These are phyloP conservation scores for Catocala fraxini DNA, from an alignment of 2,888 invertebrate genomes.

Conservation along the genomic window DNA sequence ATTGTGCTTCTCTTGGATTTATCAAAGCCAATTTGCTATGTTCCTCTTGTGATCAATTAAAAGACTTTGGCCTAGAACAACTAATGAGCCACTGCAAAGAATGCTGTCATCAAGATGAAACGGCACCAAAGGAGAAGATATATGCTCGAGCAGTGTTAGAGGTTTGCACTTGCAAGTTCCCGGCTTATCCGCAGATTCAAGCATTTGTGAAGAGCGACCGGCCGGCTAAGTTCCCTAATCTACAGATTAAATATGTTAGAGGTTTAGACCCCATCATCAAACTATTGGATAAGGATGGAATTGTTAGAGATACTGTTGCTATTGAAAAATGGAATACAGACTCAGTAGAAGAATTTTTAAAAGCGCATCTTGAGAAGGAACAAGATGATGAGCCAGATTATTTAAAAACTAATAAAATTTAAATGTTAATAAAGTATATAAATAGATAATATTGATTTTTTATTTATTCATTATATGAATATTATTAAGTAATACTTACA, in stretches of 20 bases:
- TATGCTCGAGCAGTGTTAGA: slow-evolving; percentile 97
- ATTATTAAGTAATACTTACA: slow-evolving; percentile 71
- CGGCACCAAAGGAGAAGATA: slow-evolving; percentile 89
- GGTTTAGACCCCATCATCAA: slow-evolving; percentile 98
- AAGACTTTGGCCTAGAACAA: slow-evolving; percentile 91
- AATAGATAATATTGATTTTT: slow-evolving; percentile 5
- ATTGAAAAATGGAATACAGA: slow-evolving; percentile 99
- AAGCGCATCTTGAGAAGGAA: slow-evolving; percentile 92
- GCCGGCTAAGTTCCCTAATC: slow-evolving; percentile 95
- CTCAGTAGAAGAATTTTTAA: slow-evolving; percentile 98
- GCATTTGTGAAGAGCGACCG: slow-evolving; percentile 98
- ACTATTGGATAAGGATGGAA: slow-evolving; percentile 94
- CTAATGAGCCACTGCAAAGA: slow-evolving; percentile 91
- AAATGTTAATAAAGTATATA: slow-evolving; percentile 41
- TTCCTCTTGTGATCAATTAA: slow-evolving; percentile 95
- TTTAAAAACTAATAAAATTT: slow-evolving; percentile 88
- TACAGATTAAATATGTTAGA: slow-evolving; percentile 96
- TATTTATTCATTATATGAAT: slow-evolving; percentile 13
- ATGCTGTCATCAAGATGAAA: slow-evolving; percentile 93
- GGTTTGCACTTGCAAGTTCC: slow-evolving; percentile 99
- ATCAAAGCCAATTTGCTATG: slow-evolving; percentile 95
- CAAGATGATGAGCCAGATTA: slow-evolving; percentile 87
- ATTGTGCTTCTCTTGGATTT: slow-evolving; percentile 95
- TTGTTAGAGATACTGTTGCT: slow-evolving; percentile 95
- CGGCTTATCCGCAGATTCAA: slow-evolving; percentile 99